Conservation (phyloP, 2,888 invertebrate species). For the Caradrina kadenii region DNA sequence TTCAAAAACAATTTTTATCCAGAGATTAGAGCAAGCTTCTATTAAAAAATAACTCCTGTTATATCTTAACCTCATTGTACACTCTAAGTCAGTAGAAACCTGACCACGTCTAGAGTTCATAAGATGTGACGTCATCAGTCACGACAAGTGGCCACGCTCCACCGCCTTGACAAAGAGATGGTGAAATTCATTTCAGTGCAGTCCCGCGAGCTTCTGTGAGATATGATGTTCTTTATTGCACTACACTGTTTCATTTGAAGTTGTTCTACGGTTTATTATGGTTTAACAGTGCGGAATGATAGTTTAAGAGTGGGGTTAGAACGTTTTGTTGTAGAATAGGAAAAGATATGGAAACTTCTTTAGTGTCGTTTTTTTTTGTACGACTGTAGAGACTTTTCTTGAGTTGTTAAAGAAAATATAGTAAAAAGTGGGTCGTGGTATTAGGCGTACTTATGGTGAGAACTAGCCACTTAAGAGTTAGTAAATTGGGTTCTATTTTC, state of each 20-base stretch:
- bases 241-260: constrained; percentile 66
- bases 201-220: constrained; percentile 58
- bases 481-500: not conserved
- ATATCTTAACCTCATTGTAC: not conserved
- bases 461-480: not conserved
- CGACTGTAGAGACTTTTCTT: too few species aligned
- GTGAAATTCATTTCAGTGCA: constrained; percentile 65
- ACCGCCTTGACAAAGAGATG: constrained; percentile 64
- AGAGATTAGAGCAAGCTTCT: not conserved
- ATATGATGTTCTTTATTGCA: constrained; percentile 71
- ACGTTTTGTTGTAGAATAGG: constrained; percentile 33
- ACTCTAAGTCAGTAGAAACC: constrained; percentile 32
- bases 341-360: constrained; percentile 1
- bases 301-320: constrained; percentile 54
- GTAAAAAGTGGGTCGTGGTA: not conserved
- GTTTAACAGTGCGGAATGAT: constrained; percentile 63
- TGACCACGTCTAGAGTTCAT: constrained; percentile 32
- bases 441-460: not conserved
- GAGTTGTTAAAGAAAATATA: not conserved
- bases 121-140: constrained; percentile 65
- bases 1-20: not conserved
- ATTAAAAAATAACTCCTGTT: not conserved
- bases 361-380: constrained; percentile 1
- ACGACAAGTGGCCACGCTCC: constrained; percentile 62
- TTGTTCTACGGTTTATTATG: constrained; percentile 63